A percentile compares a stretch with the other conserved stretches of the same genome.
These are phyloP conservation scores for Anser cygnoides DNA, from an alignment of 2,113 vertebrate species.

Conservation along the genomic window DNA sequence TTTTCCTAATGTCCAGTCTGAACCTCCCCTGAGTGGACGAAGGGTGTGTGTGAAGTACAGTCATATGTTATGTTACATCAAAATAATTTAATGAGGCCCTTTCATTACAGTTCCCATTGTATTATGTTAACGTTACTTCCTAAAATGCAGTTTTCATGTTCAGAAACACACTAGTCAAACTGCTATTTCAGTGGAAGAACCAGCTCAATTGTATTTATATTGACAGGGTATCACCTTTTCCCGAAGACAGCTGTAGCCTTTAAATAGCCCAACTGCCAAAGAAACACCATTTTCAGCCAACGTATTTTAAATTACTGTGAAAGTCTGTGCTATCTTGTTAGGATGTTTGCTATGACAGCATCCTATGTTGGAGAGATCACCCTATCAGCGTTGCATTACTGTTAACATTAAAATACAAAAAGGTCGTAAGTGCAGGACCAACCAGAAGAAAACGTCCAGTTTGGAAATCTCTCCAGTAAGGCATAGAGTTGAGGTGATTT, in stretches of 20 bases:
- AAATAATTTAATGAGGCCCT: not conserved
- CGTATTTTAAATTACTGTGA: not conserved
- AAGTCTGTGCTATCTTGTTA: not conserved
- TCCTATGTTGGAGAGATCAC: not conserved
- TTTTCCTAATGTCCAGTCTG: not conserved
- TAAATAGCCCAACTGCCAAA: not conserved
- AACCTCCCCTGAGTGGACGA: not conserved
- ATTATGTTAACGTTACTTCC: not conserved
- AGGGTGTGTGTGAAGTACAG: fast-evolving
- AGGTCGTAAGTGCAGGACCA: constrained; percentile 95
- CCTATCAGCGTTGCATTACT: not conserved
- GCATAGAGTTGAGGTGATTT: constrained; percentile 80
- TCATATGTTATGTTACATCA: not conserved
- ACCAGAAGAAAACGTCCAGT: constrained; percentile 89
- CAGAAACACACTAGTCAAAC: not conserved
- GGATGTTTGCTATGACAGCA: not conserved
- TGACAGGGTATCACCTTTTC: not conserved
- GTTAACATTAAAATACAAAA: constrained; percentile 77
- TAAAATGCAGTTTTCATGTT: not conserved
- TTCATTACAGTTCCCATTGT: not conserved
- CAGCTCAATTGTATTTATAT: not conserved
- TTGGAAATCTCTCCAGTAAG: constrained; percentile 83
- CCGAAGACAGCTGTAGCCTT: not conserved
- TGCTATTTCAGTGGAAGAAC: not conserved
- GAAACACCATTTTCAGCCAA: not conserved